Evolutionary conservation across 2,113 vertebrate genomes (phyloP).

Genomic region (Litocranius walleri): DNA sequence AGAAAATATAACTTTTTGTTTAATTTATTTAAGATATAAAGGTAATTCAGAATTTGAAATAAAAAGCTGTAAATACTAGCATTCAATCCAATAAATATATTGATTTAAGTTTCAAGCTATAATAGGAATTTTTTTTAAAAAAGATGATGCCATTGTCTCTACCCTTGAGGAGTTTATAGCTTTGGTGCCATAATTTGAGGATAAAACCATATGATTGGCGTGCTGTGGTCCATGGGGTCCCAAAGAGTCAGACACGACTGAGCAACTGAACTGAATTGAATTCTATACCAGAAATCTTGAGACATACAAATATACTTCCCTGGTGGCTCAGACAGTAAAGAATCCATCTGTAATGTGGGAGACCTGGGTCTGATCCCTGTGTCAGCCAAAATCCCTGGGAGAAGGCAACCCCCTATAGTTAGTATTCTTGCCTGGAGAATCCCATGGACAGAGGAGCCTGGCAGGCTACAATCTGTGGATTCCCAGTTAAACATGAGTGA

Average conservation of each 20-base stretch:
- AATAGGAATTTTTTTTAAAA: background rate
- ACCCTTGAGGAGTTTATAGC: too few species aligned
- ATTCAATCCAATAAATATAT: background rate
- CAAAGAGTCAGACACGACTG: background rate
- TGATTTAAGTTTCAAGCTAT: background rate
- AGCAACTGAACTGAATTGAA: background rate
- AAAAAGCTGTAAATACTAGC: background rate
- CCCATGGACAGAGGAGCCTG: background rate
- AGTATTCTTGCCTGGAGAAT: background rate
- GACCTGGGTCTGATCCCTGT: background rate
- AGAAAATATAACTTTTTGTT: conserved; percentile 10
- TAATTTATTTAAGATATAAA: conserved; percentile 37
- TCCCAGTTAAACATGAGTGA: background rate
- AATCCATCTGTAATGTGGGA: background rate
- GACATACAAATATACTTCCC: background rate
- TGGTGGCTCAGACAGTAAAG: background rate
- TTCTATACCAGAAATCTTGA: background rate
- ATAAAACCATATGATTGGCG: too few species aligned
- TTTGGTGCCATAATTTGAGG: too few species aligned
- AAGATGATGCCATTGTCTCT: background rate
- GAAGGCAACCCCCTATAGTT: background rate
- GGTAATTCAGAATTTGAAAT: background rate
- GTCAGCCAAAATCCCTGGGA: background rate
- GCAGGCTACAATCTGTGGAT: background rate
- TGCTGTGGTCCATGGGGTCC: background rate